phyloP scores from a whole-genome alignment of 2,797 vertebrate species.

The Hyperoplus immaculatus region DNA sequence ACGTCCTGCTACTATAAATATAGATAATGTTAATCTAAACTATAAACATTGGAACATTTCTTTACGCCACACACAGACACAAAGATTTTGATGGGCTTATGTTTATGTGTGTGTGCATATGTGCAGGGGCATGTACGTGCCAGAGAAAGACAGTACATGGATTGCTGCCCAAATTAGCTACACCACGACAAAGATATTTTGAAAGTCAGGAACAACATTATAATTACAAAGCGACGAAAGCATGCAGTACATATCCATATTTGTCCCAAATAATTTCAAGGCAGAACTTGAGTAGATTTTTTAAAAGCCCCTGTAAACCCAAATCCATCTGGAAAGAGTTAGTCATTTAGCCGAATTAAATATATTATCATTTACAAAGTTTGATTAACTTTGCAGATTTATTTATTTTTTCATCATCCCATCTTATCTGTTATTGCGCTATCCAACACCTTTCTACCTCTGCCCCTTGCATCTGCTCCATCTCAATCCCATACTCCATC shows the following conservation, averaged over 20 bases:
- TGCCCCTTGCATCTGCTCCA: neutral
- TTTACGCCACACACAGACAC: conserved; percentile 12
- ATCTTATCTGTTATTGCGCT: neutral
- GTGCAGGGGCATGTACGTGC: conserved; percentile 10
- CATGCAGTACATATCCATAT: neutral
- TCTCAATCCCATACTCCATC: conserved; percentile 14
- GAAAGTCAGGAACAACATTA: conserved; percentile 12
- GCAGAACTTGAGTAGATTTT: too few species aligned
- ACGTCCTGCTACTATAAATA: conserved; percentile 33
- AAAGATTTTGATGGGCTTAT: conserved; percentile 15
- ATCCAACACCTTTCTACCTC: neutral
- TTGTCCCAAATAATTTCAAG: too few species aligned
- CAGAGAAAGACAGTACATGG: conserved; percentile 29
- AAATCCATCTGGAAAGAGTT: too few species aligned
- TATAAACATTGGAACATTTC: conserved; percentile 44
- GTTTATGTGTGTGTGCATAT: conserved; percentile 23
- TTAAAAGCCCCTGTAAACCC: too few species aligned
- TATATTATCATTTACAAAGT: too few species aligned
- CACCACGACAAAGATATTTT: conserved; percentile 29
- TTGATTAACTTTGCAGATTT: neutral
- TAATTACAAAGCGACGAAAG: neutral
- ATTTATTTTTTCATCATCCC: neutral
- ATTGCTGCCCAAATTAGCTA: conserved; percentile 31
- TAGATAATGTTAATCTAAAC: conserved; percentile 35
- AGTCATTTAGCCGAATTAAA: too few species aligned